Evolutionary conservation across 2,797 vertebrate species (phyloP), one percentile per base, ranked within the genome.

Genomic region (Epinephelus coioides): DNA sequence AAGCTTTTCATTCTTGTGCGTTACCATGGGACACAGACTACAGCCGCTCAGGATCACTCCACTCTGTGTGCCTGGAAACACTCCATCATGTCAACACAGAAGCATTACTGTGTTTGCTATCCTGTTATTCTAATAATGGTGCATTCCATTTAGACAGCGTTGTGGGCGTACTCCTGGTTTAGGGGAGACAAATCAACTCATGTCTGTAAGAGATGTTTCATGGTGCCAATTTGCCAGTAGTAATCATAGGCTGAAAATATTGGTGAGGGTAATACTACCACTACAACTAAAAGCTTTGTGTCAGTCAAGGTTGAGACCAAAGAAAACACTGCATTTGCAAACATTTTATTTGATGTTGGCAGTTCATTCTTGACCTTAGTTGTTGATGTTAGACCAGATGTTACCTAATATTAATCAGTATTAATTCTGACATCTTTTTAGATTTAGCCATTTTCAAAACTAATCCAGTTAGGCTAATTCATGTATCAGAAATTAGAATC

Each of bases 1-100:
- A 91, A 87, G 81, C 82, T 69, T 78, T 61, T 84, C 85, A 85
- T 85, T 87, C 77, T 88, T 83, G 25, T 61, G 62, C 60, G 75
- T 82, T 82, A 63, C 82, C 82, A 82, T 82, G 85, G 75, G 77
- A 86, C 51, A 78, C 78, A 40, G 61, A 79, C 70, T 49, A n/a
- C 75, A 74, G 68, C 64, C 27, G 2, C 51, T 62, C 12, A 51
- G 65, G 53, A 59, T 60, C 62, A 56, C 64, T 68, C 34, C 65
- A 27, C 40, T 78, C 47, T 62, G 66, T 64, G 74, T 54, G 70
- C 38, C 56, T 67, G 38, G 38, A 64, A 47, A 55, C 50, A 23
- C 47, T 46, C 44, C 23, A 63, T 71, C 46, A 51, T 27, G 40
- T 55, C 12, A 15, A 53, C 46, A 62, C 55, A 50, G 21, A 13